These are phyloP conservation scores for Apodemia hepburni DNA, from an alignment of 2,888 invertebrate species.

Conservation along the genomic window DNA sequence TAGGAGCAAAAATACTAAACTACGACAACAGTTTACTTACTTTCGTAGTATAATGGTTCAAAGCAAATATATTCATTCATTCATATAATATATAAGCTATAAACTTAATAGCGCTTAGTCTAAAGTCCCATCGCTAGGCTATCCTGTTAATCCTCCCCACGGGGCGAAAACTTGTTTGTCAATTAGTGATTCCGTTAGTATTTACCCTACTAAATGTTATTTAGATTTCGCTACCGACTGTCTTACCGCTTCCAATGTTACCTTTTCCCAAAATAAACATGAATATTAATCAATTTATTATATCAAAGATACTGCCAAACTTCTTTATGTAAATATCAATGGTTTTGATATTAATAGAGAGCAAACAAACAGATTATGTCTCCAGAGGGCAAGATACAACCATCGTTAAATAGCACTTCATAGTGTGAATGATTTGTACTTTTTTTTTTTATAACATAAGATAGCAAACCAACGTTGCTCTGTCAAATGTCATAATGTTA, in stretches of 20 bases:
- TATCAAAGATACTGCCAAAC: no score
- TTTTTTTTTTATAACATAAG: no score
- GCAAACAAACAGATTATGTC: no score
- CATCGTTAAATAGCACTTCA: no score
- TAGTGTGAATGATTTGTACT: no score
- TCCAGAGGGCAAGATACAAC: no score
- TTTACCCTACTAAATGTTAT: not conserved
- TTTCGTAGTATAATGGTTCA: not conserved
- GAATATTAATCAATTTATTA: not conserved
- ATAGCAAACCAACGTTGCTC: no score
- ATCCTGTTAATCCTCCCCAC: not conserved
- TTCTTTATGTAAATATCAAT: no score
- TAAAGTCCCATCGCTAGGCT: not conserved
- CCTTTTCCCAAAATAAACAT: not conserved
- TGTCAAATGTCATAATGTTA: no score
- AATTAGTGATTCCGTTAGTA: not conserved
- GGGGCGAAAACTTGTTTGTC: conserved; percentile 5
- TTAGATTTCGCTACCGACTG: not conserved
- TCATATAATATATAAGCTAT: not conserved
- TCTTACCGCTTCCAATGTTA: not conserved
- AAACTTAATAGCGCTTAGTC: not conserved
- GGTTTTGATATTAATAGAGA: no score
- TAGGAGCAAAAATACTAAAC: not conserved
- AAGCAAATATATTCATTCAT: not conserved
- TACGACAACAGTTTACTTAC: not conserved